Evolutionary conservation across 2,113 vertebrate species (phyloP).

Genomic region (Erpornis zantholeuca): DNA sequence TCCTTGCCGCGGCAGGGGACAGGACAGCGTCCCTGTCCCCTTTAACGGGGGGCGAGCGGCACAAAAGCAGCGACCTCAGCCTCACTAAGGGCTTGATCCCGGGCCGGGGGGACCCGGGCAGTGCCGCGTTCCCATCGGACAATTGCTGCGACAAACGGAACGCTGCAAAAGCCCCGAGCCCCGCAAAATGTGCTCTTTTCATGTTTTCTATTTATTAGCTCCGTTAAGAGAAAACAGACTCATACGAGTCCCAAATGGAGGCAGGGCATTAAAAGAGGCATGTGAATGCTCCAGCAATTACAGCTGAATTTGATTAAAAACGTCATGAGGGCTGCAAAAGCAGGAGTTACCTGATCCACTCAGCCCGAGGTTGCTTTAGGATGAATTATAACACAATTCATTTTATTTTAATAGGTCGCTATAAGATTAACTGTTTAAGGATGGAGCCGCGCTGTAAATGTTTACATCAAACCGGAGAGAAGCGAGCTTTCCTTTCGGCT

Average conservation of each 20-base stretch:
- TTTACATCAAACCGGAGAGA: conserved; percentile 53
- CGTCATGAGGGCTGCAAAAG: conserved; percentile 48
- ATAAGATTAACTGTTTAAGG: conserved; percentile 74
- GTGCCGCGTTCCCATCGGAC: not conserved
- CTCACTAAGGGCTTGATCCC: not conserved
- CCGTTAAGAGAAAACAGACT: conserved; percentile 67
- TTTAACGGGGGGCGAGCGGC: not conserved
- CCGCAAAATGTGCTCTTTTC: conserved; percentile 13
- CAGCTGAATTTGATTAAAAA: conserved; percentile 71
- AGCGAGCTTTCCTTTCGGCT: conserved; percentile 7
- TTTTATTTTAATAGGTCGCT: conserved; percentile 72
- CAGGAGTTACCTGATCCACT: conserved; percentile 65
- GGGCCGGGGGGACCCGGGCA: not conserved
- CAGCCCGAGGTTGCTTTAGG: conserved; percentile 62
- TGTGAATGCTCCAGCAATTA: conserved; percentile 50
- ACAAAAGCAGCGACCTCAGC: not conserved
- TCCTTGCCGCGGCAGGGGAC: not conserved
- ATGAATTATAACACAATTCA: conserved; percentile 74
- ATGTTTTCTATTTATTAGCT: conserved; percentile 68
- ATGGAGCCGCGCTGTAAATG: conserved; percentile 63
- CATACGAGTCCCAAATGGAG: conserved; percentile 44
- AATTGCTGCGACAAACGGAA: not conserved
- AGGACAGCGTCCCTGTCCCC: not conserved
- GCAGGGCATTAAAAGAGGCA: conserved; percentile 61
- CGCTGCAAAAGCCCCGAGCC: not conserved